Evolutionary conservation across 2,888 invertebrate species (phyloP).

Genomic region (Drepanosiphum platanoidis): DNA sequence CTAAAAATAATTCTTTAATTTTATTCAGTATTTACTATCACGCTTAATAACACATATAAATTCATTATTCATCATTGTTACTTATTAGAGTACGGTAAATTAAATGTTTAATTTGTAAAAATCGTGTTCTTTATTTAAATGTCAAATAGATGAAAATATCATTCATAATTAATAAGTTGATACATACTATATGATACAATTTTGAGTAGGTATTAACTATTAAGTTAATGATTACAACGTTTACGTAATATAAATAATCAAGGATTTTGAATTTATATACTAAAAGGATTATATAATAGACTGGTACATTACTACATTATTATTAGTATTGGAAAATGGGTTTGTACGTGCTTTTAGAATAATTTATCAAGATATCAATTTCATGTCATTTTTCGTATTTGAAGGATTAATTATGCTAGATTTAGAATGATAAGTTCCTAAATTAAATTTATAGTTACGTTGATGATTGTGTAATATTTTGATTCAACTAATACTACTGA

Average conservation of each 20-base stretch:
- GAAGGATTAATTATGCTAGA: slow-evolving; percentile 7
- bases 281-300: neutral
- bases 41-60: too few relatives aligned
- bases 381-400: slow-evolving; percentile 30
- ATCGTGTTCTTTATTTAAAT: too few relatives aligned
- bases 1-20: too few relatives aligned
- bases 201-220: too few relatives aligned
- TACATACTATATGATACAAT: too few relatives aligned
- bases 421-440: slow-evolving; percentile 5
- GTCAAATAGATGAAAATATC: too few relatives aligned
- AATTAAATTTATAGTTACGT: neutral
- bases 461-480: neutral
- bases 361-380: slow-evolving; percentile 27
- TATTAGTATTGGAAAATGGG: neutral
- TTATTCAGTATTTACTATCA: too few relatives aligned
- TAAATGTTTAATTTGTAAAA: too few relatives aligned
- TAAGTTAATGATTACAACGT: too few relatives aligned
- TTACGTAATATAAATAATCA: neutral
- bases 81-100: too few relatives aligned
- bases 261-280: slow-evolving; percentile 9
- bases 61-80: too few relatives aligned
- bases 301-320: neutral
- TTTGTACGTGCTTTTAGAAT: slow-evolving; percentile 47
- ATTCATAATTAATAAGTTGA: too few relatives aligned
- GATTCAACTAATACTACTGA: neutral